phyloP scores from a whole-genome alignment of 1,140 invertebrate species.

The Rhopalosiphum padi region DNA sequence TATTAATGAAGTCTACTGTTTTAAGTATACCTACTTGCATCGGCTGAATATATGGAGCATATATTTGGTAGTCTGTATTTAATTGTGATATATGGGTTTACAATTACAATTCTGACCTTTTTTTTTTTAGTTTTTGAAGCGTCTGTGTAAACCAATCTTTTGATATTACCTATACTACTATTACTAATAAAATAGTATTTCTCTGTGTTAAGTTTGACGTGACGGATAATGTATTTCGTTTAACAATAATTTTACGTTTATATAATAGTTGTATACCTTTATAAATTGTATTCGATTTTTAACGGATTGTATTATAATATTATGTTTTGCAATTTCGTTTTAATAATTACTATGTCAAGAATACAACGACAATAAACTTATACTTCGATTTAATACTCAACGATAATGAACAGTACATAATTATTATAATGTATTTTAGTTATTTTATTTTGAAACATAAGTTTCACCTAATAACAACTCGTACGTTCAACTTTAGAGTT shows the following conservation, averaged over 20 bases:
- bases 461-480: not conserved
- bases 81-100: too few species aligned
- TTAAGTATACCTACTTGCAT: too few species aligned
- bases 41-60: too few species aligned
- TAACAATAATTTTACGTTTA: not conserved
- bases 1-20: too few species aligned
- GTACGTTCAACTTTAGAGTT: not conserved
- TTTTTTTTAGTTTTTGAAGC: too few species aligned
- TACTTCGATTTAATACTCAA: not conserved
- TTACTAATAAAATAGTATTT: too few species aligned
- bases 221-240: too few species aligned
- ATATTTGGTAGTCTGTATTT: too few species aligned
- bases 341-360: not conserved
- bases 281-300: not conserved
- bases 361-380: not conserved
- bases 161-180: too few species aligned
- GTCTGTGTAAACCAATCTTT: too few species aligned
- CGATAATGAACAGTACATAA: not conserved
- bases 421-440: not conserved
- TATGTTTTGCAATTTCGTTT: not conserved
- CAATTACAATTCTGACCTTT: too few species aligned
- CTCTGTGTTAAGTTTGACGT: too few species aligned
- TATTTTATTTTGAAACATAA: conserved; percentile 12
- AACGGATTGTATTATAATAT: not conserved
- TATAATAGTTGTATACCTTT: not conserved